Evolutionary conservation across 2,888 invertebrate species (phyloP).

Genomic region (Gortyna flavago): DNA sequence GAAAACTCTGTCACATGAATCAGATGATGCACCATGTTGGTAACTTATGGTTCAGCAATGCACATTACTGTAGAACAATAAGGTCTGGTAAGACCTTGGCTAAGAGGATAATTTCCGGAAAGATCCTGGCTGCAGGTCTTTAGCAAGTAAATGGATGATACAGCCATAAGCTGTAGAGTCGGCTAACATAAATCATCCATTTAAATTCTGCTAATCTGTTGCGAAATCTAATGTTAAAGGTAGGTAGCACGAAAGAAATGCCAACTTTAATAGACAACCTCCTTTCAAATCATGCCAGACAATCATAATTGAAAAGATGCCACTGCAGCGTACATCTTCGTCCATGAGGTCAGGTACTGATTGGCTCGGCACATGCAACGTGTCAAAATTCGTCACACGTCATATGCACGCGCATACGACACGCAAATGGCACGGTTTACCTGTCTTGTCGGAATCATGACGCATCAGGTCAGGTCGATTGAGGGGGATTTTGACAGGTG

Average conservation of each 20-base stretch:
- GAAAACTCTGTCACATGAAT: too few species aligned
- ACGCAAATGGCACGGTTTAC: conserved; percentile 53
- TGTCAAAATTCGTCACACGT: conserved; percentile 51
- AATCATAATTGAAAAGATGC: conserved; percentile 41
- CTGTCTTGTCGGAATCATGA: conserved; percentile 23
- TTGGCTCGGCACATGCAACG: conserved; percentile 51
- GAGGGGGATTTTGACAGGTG: not conserved
- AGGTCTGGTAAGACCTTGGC: not conserved
- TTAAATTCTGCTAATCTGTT: too few species aligned
- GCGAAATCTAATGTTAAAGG: not conserved
- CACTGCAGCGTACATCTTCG: conserved; percentile 49
- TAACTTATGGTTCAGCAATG: not conserved
- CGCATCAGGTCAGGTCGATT: conserved; percentile 7
- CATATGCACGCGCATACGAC: conserved; percentile 40
- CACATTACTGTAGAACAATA: not conserved
- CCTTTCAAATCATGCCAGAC: conserved; percentile 32
- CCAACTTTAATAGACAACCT: conserved; percentile 9
- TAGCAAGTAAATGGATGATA: not conserved
- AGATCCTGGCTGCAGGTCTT: too few species aligned
- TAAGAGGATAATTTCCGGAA: not conserved
- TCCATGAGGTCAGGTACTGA: conserved; percentile 45
- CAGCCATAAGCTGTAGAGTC: not conserved
- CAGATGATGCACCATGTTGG: not conserved
- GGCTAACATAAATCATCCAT: too few species aligned
- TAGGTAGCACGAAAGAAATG: not conserved